Percentiles rank a stretch among this genome's conserved stretches.
These are phyloP conservation scores for Rhabdomys pumilio DNA, from an alignment of 2,797 vertebrate species.

Conservation along the genomic window DNA sequence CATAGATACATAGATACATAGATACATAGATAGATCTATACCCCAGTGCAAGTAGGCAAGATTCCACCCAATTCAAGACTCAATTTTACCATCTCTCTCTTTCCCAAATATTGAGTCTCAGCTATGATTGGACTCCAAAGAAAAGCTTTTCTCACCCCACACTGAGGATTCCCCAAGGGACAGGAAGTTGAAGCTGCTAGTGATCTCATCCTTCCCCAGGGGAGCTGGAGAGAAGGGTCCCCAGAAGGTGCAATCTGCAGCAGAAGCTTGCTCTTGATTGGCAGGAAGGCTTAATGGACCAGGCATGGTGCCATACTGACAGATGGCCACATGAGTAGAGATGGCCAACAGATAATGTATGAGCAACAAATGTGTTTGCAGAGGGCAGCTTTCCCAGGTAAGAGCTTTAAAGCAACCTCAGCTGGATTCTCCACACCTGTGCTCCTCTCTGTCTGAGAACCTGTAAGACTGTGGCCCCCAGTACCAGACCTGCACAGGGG, in stretches of 20 bases:
- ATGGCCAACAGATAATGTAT: constrained; percentile 88
- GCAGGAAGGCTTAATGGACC: constrained; percentile 86
- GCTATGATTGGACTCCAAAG: background rate
- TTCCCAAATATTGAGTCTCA: background rate
- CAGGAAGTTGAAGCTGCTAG: background rate
- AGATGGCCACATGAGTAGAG: constrained; percentile 87
- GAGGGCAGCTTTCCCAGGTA: constrained; percentile 87
- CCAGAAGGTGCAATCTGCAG: constrained; percentile 78
- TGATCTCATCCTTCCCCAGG: background rate
- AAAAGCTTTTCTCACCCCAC: background rate
- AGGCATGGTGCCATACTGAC: constrained; percentile 86
- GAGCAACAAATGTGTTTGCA: constrained; percentile 87
- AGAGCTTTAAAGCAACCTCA: constrained; percentile 77
- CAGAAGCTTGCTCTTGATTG: constrained; percentile 80
- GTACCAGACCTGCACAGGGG: rapidly evolving
- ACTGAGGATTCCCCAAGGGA: background rate
- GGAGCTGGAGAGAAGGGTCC: constrained; percentile 52
- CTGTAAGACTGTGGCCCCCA: background rate
- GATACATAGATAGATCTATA: background rate
- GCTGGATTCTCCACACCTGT: constrained; percentile 82
- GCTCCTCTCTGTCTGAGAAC: constrained; percentile 53
- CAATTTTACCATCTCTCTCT: background rate
- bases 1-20: no score
- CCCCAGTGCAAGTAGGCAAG: background rate
- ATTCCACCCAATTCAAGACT: background rate